Conservation (phyloP, 1,140 invertebrate genomes). For the Maniola jurtina region DNA sequence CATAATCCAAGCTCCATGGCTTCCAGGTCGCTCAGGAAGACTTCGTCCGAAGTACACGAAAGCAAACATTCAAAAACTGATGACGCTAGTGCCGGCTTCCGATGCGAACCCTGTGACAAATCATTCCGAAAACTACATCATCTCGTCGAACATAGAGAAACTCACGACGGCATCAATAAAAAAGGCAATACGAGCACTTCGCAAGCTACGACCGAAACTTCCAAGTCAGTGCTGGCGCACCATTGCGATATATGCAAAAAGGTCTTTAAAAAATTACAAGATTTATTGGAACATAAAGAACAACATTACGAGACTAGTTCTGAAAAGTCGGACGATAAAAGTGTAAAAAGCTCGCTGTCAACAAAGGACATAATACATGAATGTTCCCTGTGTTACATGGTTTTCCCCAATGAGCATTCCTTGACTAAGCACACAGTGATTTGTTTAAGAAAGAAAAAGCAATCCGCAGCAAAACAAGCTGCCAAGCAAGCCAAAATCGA, state of each 20-base stretch:
- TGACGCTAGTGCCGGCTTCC: slow-evolving; percentile 70
- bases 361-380: slow-evolving; percentile 77
- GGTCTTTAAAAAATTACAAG: slow-evolving; percentile 71
- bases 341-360: slow-evolving; percentile 63
- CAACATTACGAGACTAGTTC: slow-evolving; percentile 70
- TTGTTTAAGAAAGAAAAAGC: slow-evolving; percentile 70
- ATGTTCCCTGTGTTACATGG: slow-evolving; percentile 77
- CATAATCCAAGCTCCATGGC: slow-evolving; percentile 52
- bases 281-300: slow-evolving; percentile 74
- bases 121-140: slow-evolving; percentile 76
- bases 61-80: slow-evolving; percentile 47
- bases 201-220: slow-evolving; percentile 16
- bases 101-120: slow-evolving; percentile 77
- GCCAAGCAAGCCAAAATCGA: slow-evolving; percentile 32
- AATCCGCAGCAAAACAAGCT: slow-evolving; percentile 52
- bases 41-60: slow-evolving; percentile 58
- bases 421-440: slow-evolving; percentile 69
- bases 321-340: slow-evolving; percentile 70
- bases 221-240: slow-evolving; percentile 40
- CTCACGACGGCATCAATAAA: slow-evolving; percentile 68
- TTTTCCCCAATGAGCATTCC: slow-evolving; percentile 76
- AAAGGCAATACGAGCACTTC: slow-evolving; percentile 37
- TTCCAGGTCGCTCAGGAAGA: slow-evolving; percentile 48
- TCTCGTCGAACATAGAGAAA: slow-evolving; percentile 74
- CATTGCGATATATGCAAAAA: slow-evolving; percentile 74